Evolutionary conservation across 1,140 invertebrate genomes (phyloP).

Genomic region (Gryon sp.): DNA sequence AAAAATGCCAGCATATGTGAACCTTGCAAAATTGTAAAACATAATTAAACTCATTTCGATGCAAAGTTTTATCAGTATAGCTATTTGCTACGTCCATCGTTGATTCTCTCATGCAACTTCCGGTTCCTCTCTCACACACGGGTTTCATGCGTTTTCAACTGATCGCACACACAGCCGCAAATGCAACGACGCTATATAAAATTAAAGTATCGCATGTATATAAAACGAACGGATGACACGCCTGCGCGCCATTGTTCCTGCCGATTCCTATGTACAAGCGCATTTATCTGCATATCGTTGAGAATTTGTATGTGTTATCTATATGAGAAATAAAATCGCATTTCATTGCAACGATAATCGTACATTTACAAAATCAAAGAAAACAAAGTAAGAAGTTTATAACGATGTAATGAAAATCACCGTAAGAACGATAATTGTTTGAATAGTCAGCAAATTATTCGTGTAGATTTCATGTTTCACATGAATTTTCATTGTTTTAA

Average conservation of each 20-base stretch:
- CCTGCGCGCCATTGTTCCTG: conserved; percentile 67
- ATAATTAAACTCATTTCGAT: conserved; percentile 36
- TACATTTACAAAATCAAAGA: background rate
- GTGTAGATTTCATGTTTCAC: no score
- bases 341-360: conserved; percentile 10
- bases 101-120: conserved; percentile 75
- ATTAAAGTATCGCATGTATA: conserved; percentile 63
- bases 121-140: conserved; percentile 69
- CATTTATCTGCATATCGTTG: conserved; percentile 52
- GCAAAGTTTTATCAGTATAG: conserved; percentile 54
- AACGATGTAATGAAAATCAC: no score
- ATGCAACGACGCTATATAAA: conserved; percentile 49
- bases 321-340: conserved; percentile 33
- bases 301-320: conserved; percentile 50
- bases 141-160: conserved; percentile 63
- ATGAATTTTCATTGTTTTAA: no score
- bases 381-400: no score
- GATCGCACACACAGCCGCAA: conserved; percentile 20
- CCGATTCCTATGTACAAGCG: conserved; percentile 57
- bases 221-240: conserved; percentile 67
- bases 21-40: no score
- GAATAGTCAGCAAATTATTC: no score
- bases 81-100: conserved; percentile 70
- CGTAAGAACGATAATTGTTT: no score
- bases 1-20: no score